These are phyloP conservation scores for Dynastes tityus DNA, from an alignment of 2,888 invertebrate species.

Conservation along the genomic window DNA sequence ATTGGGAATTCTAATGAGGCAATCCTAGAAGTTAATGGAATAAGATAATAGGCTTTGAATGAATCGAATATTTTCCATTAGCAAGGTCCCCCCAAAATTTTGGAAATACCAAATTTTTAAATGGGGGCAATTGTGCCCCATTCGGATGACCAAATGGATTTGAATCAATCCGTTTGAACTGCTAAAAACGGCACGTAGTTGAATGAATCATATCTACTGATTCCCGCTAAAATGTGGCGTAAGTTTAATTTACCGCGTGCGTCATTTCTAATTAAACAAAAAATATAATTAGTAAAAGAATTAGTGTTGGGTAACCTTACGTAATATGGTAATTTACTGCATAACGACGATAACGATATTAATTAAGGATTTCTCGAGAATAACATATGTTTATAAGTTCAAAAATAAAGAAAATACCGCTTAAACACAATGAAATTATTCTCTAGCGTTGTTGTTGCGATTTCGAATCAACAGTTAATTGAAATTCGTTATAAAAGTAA, in stretches of 20 bases:
- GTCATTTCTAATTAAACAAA: conserved; percentile 10
- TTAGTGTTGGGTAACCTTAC: neutral
- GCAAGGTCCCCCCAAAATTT: neutral
- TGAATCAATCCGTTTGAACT: neutral
- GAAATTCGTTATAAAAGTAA: neutral
- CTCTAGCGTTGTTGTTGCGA: neutral
- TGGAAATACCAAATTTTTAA: conserved; percentile 11
- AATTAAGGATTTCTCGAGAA: neutral
- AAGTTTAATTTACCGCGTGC: neutral
- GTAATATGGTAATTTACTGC: neutral
- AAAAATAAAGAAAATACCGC: neutral
- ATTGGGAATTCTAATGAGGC: neutral
- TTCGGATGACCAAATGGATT: neutral
- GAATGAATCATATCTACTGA: conserved; percentile 3
- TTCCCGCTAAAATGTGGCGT: neutral
- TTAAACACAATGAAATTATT: neutral
- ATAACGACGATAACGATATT: neutral
- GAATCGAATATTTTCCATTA: neutral
- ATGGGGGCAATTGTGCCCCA: too few species aligned
- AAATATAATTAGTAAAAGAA: conserved; percentile 3
- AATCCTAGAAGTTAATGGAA: neutral
- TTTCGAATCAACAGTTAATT: neutral
- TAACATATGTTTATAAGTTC: neutral
- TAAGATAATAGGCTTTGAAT: neutral
- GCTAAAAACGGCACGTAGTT: neutral